Conservation (phyloP, 2,888 invertebrate species). For the Cyaniris semiargus region DNA sequence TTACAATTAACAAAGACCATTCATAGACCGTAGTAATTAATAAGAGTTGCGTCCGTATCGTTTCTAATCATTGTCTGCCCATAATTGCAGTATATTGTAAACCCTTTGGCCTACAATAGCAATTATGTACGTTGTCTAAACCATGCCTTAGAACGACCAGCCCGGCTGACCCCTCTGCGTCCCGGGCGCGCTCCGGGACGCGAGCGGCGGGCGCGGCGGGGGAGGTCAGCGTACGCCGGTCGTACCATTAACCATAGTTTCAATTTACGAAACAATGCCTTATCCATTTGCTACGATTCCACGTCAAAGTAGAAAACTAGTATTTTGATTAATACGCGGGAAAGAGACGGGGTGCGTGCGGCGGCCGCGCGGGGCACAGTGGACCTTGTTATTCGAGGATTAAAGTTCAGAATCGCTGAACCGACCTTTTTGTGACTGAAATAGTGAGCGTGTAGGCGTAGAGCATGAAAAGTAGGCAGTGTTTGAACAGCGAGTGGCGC, state of each 20-base stretch:
- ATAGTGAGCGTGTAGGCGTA: slow-evolving; percentile 78
- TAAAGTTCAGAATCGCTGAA: slow-evolving; percentile 59
- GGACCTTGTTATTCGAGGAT: slow-evolving; percentile 50
- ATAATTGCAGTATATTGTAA: slow-evolving; percentile 68
- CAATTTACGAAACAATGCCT: slow-evolving; percentile 80
- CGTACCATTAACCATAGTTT: slow-evolving; percentile 70
- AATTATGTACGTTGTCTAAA: slow-evolving; percentile 74
- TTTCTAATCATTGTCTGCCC: slow-evolving; percentile 65
- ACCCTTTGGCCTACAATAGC: slow-evolving; percentile 65
- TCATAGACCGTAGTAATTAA: slow-evolving; percentile 48
- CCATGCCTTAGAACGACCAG: slow-evolving; percentile 54
- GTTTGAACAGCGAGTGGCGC: slow-evolving; percentile 63
- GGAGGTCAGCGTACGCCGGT: slow-evolving; percentile 57
- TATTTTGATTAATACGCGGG: slow-evolving; percentile 80
- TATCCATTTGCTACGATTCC: slow-evolving; percentile 78
- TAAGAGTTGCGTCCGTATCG: slow-evolving; percentile 55
- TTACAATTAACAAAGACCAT: slow-evolving; percentile 44
- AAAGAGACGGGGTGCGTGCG: slow-evolving; percentile 73
- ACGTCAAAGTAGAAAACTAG: slow-evolving; percentile 78
- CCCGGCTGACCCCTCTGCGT: slow-evolving; percentile 42
- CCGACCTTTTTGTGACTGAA: slow-evolving; percentile 62
- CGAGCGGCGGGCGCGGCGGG: slow-evolving; percentile 44
- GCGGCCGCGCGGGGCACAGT: slow-evolving; percentile 46
- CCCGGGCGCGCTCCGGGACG: slow-evolving; percentile 46
- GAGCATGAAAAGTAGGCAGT: slow-evolving; percentile 78